These are phyloP conservation scores for Lagodon rhomboides DNA, from an alignment of 2,797 vertebrate species.

Conservation along the genomic window DNA sequence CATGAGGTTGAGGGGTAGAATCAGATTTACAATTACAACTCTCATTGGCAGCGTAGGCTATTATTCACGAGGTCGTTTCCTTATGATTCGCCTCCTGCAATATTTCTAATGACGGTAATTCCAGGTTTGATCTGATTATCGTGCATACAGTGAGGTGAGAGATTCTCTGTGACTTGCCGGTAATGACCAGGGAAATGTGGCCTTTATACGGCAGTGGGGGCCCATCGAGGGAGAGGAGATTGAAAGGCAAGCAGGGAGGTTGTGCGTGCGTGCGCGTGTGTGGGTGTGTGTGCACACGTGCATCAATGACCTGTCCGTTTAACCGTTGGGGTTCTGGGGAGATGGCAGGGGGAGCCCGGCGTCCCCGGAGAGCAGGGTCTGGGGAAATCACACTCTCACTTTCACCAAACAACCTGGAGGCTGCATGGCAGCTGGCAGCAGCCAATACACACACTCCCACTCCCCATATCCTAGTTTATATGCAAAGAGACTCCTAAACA, in stretches of 20 bases:
- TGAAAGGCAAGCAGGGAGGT: conserved; percentile 64
- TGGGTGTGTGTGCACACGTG: background rate
- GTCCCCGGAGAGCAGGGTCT: conserved; percentile 80
- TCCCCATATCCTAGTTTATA: conserved; percentile 77
- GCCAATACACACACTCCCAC: conserved; percentile 67
- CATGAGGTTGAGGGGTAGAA: conserved; percentile 72
- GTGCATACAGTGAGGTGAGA: conserved; percentile 74
- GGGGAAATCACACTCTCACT: conserved; percentile 85
- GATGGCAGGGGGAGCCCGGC: conserved; percentile 74
- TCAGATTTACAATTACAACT: conserved; percentile 83
- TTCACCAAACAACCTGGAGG: conserved; percentile 80
- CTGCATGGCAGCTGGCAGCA: conserved; percentile 78
- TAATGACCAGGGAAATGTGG: conserved; percentile 84
- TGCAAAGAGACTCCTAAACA: conserved; percentile 76
- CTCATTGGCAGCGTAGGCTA: conserved; percentile 60
- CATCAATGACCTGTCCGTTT: conserved; percentile 83
- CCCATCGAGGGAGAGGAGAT: conserved; percentile 68
- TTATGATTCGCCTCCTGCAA: conserved; percentile 61
- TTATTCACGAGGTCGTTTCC: conserved; percentile 78
- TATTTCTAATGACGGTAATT: conserved; percentile 75
- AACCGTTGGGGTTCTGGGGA: conserved; percentile 77
- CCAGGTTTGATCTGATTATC: conserved; percentile 79
- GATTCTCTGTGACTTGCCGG: conserved; percentile 74
- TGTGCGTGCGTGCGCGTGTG: conserved; percentile 6
- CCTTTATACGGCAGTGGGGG: conserved; percentile 74